Evolutionary conservation across 2,797 vertebrate genomes (phyloP).

Genomic region (Vespertilio murinus): DNA sequence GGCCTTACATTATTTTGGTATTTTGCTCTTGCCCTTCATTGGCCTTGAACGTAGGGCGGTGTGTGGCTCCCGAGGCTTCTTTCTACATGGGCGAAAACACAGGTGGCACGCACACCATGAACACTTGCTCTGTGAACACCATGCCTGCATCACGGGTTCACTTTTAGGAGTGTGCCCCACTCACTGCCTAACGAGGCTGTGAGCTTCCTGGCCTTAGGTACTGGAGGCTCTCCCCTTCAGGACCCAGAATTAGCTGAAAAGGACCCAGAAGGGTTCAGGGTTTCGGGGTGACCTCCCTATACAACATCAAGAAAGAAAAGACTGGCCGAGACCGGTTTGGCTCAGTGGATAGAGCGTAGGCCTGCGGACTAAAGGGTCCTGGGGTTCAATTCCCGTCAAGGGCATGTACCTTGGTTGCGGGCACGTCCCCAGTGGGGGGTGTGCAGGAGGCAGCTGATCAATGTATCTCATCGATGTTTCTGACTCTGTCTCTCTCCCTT

Average conservation of each 20-base stretch:
- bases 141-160: not conserved
- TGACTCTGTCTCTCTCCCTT: too few species aligned
- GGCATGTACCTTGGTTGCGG: too few species aligned
- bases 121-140: not conserved
- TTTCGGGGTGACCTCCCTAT: fast-evolving
- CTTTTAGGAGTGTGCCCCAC: not conserved
- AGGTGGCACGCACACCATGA: not conserved
- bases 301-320: not conserved
- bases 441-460: too few species aligned
- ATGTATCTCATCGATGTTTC: too few species aligned
- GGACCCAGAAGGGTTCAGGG: not conserved
- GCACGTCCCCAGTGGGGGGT: too few species aligned
- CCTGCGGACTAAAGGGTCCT: too few species aligned
- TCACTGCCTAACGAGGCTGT: not conserved
- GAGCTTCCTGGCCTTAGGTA: not conserved
- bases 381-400: too few species aligned
- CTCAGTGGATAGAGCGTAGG: too few species aligned
- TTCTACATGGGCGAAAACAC: not conserved
- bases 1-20: not conserved
- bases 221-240: not conserved
- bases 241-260: not conserved
- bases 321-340: too few species aligned
- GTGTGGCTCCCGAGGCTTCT: not conserved
- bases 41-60: not conserved
- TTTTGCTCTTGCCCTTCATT: not conserved